These are phyloP conservation scores for Spodoptera exigua DNA, from an alignment of 2,888 invertebrate genomes.

Conservation along the genomic window DNA sequence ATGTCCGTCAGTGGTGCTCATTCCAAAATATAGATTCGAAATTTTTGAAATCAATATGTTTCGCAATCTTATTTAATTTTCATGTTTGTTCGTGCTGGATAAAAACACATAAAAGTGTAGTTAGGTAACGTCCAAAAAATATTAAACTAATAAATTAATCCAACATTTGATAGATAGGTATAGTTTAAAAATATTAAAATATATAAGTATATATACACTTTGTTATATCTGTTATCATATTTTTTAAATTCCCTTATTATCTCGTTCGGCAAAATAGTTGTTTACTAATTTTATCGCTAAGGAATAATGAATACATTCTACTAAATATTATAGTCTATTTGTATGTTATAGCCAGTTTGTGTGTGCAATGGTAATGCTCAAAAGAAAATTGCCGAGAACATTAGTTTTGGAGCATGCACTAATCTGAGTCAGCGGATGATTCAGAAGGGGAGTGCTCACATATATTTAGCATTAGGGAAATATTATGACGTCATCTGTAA, in stretches of 20 bases:
- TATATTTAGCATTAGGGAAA: slow-evolving; percentile 17
- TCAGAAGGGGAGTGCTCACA: slow-evolving; percentile 35
- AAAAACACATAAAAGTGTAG: too few species aligned
- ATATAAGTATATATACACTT: too few species aligned
- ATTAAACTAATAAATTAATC: too few species aligned
- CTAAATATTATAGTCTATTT: slow-evolving; percentile 37
- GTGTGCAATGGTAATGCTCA: slow-evolving; percentile 34
- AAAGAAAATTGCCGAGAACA: slow-evolving; percentile 30
- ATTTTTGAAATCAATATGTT: too few species aligned
- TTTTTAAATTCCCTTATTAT: neutral
- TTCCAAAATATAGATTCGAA: too few species aligned
- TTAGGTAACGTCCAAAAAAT: too few species aligned
- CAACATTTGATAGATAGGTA: too few species aligned
- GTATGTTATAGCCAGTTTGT: slow-evolving; percentile 38
- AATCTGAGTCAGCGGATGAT: slow-evolving; percentile 48
- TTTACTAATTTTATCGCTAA: slow-evolving; percentile 38
- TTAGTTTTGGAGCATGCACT: slow-evolving; percentile 36
- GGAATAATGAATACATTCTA: slow-evolving; percentile 48
- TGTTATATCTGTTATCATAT: too few species aligned
- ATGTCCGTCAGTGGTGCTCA: too few species aligned
- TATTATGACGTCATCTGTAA: slow-evolving; percentile 28
- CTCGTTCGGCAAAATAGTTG: slow-evolving; percentile 5
- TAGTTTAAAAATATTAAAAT: too few species aligned
- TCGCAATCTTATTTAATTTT: too few species aligned
- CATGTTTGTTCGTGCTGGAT: too few species aligned